Evolutionary conservation across 2,113 vertebrate species (phyloP).

Genomic region (Limanda limanda): DNA sequence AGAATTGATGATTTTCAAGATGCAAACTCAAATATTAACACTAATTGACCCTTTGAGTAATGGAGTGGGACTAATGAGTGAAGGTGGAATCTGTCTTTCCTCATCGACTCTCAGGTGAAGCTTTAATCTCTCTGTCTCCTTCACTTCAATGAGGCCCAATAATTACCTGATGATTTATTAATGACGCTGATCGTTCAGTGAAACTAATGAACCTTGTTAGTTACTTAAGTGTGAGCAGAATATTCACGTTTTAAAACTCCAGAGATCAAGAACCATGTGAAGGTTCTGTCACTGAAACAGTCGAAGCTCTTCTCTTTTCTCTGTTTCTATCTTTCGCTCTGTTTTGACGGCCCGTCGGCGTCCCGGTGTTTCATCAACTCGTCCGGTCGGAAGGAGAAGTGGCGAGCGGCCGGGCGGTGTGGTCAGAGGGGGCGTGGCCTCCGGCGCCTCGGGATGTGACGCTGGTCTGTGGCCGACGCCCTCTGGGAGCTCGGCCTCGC

Average conservation of each 20-base stretch:
- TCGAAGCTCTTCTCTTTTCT: too few species aligned
- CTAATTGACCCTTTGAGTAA: too few species aligned
- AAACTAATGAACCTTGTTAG: neutral
- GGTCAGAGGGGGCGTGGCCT: too few species aligned
- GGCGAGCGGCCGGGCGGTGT: too few species aligned
- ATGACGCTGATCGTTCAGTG: neutral
- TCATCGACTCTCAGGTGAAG: neutral
- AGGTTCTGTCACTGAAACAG: too few species aligned
- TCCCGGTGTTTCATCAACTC: too few species aligned
- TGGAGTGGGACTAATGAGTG: neutral
- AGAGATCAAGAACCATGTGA: too few species aligned
- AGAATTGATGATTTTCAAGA: too few species aligned
- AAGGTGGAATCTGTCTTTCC: too few species aligned
- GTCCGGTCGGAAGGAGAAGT: too few species aligned
- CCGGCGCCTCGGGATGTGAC: conserved; percentile 39
- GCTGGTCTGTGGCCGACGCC: conserved; percentile 11
- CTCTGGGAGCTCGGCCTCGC: conserved; percentile 54
- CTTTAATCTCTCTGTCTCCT: neutral
- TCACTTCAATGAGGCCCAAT: neutral
- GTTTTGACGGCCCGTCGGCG: conserved; percentile 30
- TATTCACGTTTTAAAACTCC: neutral
- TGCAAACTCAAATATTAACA: too few species aligned
- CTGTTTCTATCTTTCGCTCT: neutral
- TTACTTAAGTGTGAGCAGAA: neutral
- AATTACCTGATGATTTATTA: neutral